Base-by-base conservation (phyloP, 2,113 vertebrate species). In the Callionymus lyra region DNA sequence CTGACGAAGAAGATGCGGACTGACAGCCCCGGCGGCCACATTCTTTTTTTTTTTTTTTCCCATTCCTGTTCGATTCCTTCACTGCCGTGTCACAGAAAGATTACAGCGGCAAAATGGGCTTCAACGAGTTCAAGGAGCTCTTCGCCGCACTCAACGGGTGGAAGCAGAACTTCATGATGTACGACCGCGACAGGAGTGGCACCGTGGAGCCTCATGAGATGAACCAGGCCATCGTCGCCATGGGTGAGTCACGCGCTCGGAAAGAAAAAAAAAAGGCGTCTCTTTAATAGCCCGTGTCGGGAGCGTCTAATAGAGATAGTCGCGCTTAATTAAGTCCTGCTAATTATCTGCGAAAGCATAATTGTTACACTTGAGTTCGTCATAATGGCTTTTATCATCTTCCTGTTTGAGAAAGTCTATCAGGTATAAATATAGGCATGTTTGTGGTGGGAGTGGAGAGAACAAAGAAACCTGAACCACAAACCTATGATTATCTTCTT, bases 81-180 rank as follows among this genome's bases (percentile, higher is more conserved):
- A 90, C 74, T 14, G 17, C 19, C 8, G 14, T 1, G 5, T 35
- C 45, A 11, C 76, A 95, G 92, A 85, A 83, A 48, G 90, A 94
- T 67, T 64, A 70, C 37, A 89, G 89, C 1, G 91, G 91, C 14
- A 95, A 92, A 84, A 87, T 95, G 91, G 90, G 91, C 9, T 95
- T 93, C 72, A 87, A 44, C 44, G 90, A 93, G 82, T 94, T 94
- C 72, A 94, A 92, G 73, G 90, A 95, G 41, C 85, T 94, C 18
- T 91, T 90, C 67, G 44, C 53, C 1, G 90, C 82, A 15, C 79
- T 95, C 21, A 91, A 53, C 53, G 86, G 88, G 50, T 95, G 92
- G 91, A 94, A 95, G 78, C 88, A 92, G 71, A 89, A 93, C 82
- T 95, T 95, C 69, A 64, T 88, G 77, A 85, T 85, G 71, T 79